Evolutionary conservation across 1,140 invertebrate species (phyloP), one percentile per base, ranked within the genome.

Genomic region (Amyelois transitella): DNA sequence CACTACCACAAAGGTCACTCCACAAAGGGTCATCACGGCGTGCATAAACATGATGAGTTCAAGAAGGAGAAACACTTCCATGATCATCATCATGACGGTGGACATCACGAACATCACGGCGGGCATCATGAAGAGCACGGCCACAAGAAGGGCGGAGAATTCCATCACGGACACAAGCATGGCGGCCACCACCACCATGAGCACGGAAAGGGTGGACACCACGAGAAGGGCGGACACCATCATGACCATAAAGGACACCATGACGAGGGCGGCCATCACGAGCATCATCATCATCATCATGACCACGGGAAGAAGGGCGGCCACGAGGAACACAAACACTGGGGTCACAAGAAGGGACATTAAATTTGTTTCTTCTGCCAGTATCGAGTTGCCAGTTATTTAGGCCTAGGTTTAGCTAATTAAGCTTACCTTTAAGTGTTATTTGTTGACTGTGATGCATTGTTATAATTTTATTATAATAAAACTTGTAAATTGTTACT

Each of bases 1-100:
- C 58, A 91, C 43, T 91, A 94, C 69, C 94, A 94, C 59, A 94
- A 95, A 52, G 94, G 94, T 0, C 93, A 95, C 72, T 93, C 92
- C 1, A 93, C 91, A 21, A 94, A 93, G 8, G 94, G 93, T 55
- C 93, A 94, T 63, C 92, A 94, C 66, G 93, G 92, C 60, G 91
- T 93, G 18, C 93, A 94, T 73, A 94, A 94, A 65, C 75, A 81
- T 43, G 93, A 95, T 63, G 94, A 95, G 75, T 94, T 92, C 53
- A 86, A 86, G 60, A 86, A 86, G 43, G 82, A 86, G 47, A 86
- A 86, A 53, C 82, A 86, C 32, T 94, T 94, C 84, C 95, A 95
- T 64, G 93, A 95, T 43, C 92, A 95, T 57, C 91, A 90, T 66
- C 92, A 94, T 66, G 94, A 94, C 22, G 92, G 92, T 14, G 94